Percentiles rank a stretch among this genome's conserved stretches.
Conservation (phyloP, 1,140 invertebrate genomes). For the Ceratina japonica region DNA sequence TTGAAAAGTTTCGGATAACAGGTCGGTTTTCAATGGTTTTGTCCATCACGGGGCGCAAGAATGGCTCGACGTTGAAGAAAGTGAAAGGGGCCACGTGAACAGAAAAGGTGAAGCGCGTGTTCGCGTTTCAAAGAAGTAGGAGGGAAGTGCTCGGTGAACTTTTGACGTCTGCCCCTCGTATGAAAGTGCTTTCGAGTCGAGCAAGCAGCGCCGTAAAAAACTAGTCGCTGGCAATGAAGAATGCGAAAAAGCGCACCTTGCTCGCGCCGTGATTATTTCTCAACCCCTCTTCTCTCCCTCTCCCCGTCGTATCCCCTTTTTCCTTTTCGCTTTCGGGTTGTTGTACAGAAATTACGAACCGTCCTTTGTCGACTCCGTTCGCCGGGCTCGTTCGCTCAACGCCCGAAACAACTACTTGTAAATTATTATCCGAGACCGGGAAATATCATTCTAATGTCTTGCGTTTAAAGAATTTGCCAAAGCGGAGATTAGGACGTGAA, state of each 20-base stretch:
- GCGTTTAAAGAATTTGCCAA: neutral
- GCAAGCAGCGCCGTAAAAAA: constrained; percentile 50
- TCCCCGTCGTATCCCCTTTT: neutral
- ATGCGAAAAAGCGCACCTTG: constrained; percentile 8
- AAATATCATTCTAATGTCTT: neutral
- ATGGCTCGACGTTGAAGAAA: neutral
- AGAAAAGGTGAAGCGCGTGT: constrained; percentile 7
- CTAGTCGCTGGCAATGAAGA: constrained; percentile 39
- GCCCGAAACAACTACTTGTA: neutral
- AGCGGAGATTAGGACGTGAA: neutral
- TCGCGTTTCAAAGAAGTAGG: constrained; percentile 25
- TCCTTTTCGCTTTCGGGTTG: neutral
- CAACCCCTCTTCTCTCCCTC: no score
- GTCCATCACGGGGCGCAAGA: constrained; percentile 13
- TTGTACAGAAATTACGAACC: constrained; percentile 24
- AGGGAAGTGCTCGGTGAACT: constrained; percentile 49
- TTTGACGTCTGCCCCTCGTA: constrained; percentile 47
- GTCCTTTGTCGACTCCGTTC: constrained; percentile 20
- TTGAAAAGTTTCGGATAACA: neutral
- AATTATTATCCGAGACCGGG: neutral
- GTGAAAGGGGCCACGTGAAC: constrained; percentile 17
- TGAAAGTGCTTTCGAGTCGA: constrained; percentile 51
- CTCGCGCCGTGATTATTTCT: constrained; percentile 31
- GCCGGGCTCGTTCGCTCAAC: constrained; percentile 2
- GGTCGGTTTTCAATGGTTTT: constrained; percentile 16